Percentiles rank a stretch among this genome's conserved stretches.
Conservation (phyloP, 2,797 vertebrate genomes). For the Salarias fasciatus region DNA sequence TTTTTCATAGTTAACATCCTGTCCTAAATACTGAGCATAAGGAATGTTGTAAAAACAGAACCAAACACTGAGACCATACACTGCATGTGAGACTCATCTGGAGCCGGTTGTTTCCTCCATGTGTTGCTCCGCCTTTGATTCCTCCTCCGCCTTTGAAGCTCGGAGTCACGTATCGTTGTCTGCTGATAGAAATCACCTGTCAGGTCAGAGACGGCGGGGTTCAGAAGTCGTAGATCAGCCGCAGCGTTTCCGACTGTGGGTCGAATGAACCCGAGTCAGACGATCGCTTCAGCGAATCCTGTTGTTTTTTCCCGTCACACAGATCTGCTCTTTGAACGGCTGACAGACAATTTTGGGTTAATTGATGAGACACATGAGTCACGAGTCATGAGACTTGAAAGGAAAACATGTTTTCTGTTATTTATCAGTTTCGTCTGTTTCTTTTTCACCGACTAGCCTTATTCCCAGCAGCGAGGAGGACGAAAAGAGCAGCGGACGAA, state of each 20-base stretch:
- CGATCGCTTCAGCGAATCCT: slow-evolving; percentile 1
- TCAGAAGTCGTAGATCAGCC: slow-evolving; percentile 13
- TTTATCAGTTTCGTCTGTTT: slow-evolving; percentile 9
- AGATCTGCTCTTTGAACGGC: slow-evolving; percentile 11
- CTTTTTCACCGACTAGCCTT: slow-evolving; percentile 42
- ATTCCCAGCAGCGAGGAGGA: slow-evolving; percentile 65
- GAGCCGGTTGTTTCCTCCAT: slow-evolving; percentile 30
- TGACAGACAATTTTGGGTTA: slow-evolving; percentile 14
- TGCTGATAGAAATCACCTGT: slow-evolving; percentile 47
- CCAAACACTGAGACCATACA: neutral
- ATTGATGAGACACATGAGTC: no score
- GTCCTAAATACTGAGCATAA: neutral
- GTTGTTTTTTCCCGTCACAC: slow-evolving; percentile 18
- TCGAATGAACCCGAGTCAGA: slow-evolving; percentile 1
- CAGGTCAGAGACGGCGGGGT: slow-evolving; percentile 35
- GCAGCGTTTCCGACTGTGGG: neutral
- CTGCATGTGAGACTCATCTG: slow-evolving; percentile 47
- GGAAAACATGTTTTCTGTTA: neutral
- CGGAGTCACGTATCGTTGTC: slow-evolving; percentile 38
- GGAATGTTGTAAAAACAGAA: slow-evolving; percentile 15
- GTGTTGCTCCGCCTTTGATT: slow-evolving; percentile 49
- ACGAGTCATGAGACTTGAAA: neutral
- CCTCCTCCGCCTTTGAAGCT: slow-evolving; percentile 60
- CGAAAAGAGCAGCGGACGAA: slow-evolving; percentile 35
- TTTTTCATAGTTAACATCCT: slow-evolving; percentile 1